Conservation (phyloP, 2,113 vertebrate genomes). For the Tamias sibiricus region DNA sequence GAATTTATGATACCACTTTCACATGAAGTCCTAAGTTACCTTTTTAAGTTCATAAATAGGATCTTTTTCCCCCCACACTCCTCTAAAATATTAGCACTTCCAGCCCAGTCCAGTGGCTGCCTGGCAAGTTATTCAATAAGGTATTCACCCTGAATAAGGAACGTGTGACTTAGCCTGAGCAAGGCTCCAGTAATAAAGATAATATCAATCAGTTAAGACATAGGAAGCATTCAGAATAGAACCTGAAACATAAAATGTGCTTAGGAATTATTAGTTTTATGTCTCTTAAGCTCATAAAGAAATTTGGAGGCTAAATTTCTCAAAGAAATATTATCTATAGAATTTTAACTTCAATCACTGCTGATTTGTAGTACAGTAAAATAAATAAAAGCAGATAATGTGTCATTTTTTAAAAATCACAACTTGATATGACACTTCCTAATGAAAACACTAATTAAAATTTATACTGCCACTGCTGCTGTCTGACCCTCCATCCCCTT, state of each 20-base stretch:
- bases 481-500: not conserved
- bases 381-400: constrained; percentile 54
- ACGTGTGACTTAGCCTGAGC: not conserved
- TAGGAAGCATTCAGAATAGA: not conserved
- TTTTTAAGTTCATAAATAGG: constrained; percentile 16
- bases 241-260: not conserved
- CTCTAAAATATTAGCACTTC: not conserved
- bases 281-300: constrained; percentile 23
- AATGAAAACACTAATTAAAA: constrained; percentile 77
- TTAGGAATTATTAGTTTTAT: not conserved
- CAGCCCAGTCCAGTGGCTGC: not conserved
- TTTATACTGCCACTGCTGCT: constrained; percentile 42
- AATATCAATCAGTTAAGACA: not conserved
- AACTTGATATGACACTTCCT: constrained; percentile 46
- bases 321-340: not conserved
- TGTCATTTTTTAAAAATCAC: constrained; percentile 22
- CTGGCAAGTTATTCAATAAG: not conserved
- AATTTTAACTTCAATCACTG: constrained; percentile 2
- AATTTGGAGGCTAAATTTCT: not conserved
- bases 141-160: not conserved
- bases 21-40: not conserved
- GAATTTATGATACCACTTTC: not conserved
- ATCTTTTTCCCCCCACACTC: not conserved
- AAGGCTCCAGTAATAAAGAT: not conserved
- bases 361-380: not conserved